Evolutionary conservation across 2,888 invertebrate species (phyloP).

Genomic region (Napeogenes inachia): DNA sequence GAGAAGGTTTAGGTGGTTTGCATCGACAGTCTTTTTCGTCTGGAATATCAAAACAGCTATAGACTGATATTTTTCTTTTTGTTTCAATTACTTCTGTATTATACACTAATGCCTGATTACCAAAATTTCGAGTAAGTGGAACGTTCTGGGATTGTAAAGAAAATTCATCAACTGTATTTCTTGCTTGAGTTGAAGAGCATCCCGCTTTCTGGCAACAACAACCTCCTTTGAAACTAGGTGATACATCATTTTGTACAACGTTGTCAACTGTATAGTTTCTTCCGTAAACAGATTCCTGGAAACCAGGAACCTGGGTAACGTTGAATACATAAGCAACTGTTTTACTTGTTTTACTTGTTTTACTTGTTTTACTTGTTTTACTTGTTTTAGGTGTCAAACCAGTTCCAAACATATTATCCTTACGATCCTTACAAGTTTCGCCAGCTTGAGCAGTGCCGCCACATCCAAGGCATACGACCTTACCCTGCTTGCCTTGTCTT

Average conservation of each 20-base stretch:
- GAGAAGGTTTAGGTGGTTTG: slow-evolving; percentile 55
- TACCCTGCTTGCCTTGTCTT: slow-evolving; percentile 28
- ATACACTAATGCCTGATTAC: slow-evolving; percentile 37
- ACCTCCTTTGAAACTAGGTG: slow-evolving; percentile 25
- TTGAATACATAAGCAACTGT: slow-evolving; percentile 49
- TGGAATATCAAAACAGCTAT: slow-evolving; percentile 46
- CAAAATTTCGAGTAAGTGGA: slow-evolving; percentile 32
- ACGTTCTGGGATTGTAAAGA: slow-evolving; percentile 29
- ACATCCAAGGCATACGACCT: slow-evolving; percentile 49
- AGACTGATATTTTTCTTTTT: slow-evolving; percentile 38
- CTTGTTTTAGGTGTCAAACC: slow-evolving; percentile 48
- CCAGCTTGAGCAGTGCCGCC: slow-evolving; percentile 46
- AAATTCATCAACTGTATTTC: slow-evolving; percentile 27
- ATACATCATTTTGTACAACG: slow-evolving; percentile 26
- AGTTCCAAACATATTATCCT: slow-evolving; percentile 45
- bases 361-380: no score
- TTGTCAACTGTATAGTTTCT: slow-evolving; percentile 46
- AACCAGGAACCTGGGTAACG: slow-evolving; percentile 43
- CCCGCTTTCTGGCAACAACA: slow-evolving; percentile 37
- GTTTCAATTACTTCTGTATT: slow-evolving; percentile 39
- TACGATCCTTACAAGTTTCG: slow-evolving; percentile 56
- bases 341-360: slow-evolving; percentile 41
- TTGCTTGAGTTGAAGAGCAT: slow-evolving; percentile 25
- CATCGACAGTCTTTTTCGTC: slow-evolving; percentile 65
- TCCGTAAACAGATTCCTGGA: slow-evolving; percentile 43